phyloP scores from a whole-genome alignment of 1,140 invertebrate species.

The Leucophenga varia region DNA sequence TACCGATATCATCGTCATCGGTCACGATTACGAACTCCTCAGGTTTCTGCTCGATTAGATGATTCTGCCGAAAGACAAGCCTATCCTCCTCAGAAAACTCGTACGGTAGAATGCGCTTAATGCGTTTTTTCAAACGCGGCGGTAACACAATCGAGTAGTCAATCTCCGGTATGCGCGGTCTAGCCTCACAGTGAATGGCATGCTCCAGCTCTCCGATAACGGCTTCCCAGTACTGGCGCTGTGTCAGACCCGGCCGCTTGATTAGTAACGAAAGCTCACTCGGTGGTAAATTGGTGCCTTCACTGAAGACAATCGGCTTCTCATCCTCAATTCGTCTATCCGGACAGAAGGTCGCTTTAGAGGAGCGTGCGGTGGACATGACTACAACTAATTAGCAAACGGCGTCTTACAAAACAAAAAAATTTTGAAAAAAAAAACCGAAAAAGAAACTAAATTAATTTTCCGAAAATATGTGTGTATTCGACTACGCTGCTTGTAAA shows the following conservation, averaged over 20 bases:
- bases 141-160: slow-evolving; percentile 46
- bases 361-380: too few relatives aligned
- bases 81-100: slow-evolving; percentile 42
- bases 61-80: slow-evolving; percentile 36
- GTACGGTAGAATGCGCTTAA: slow-evolving; percentile 42
- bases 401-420: not conserved
- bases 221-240: slow-evolving; percentile 25
- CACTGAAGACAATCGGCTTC: too few relatives aligned
- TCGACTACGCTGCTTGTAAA: too few relatives aligned
- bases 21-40: slow-evolving; percentile 31
- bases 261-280: too few relatives aligned
- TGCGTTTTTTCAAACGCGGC: slow-evolving; percentile 27
- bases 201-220: slow-evolving; percentile 37
- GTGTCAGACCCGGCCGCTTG: too few relatives aligned
- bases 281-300: too few relatives aligned
- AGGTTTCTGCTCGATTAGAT: slow-evolving; percentile 31
- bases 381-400: not conserved
- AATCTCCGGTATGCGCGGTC: slow-evolving; percentile 31
- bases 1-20: slow-evolving; percentile 23
- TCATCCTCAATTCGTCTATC: too few relatives aligned
- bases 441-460: not conserved
- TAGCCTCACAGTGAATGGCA: slow-evolving; percentile 24
- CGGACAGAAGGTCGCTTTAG: too few relatives aligned
- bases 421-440: too few relatives aligned
- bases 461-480: not conserved